A percentile compares a stretch with the other conserved stretches of the same genome.
phyloP scores from a whole-genome alignment of 2,113 vertebrate genomes.

The Martes martes region DNA sequence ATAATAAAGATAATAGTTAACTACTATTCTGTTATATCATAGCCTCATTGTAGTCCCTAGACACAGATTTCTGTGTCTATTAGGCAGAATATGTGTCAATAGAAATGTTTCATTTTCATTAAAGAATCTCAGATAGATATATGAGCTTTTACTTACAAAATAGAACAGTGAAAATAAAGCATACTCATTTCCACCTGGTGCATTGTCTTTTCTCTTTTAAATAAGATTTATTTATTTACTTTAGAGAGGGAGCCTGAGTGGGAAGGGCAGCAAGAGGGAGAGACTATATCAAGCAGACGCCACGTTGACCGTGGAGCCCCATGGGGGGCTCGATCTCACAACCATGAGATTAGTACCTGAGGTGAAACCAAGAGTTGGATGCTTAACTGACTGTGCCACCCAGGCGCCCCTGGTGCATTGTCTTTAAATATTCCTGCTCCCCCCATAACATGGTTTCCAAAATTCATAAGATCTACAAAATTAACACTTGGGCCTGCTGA shows the following conservation, averaged over 20 bases:
- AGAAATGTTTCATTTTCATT: background rate
- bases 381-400: background rate
- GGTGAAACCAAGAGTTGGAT: background rate
- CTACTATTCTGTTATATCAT: background rate
- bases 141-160: constrained; percentile 24
- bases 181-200: background rate
- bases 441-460: background rate
- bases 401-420: background rate
- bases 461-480: background rate
- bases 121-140: background rate
- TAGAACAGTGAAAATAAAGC: background rate
- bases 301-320: background rate
- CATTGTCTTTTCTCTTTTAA: background rate
- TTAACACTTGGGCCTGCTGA: background rate
- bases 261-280: background rate
- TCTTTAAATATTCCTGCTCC: background rate
- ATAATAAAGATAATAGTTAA: background rate
- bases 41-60: background rate
- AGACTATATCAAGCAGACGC: background rate
- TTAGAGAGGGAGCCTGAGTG: background rate
- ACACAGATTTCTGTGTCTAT: background rate
- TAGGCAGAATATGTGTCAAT: background rate
- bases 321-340: background rate
- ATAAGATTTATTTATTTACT: background rate
- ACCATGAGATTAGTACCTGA: background rate